Conservation (phyloP, 2,113 vertebrate species). For the Hipposideros armiger region DNA sequence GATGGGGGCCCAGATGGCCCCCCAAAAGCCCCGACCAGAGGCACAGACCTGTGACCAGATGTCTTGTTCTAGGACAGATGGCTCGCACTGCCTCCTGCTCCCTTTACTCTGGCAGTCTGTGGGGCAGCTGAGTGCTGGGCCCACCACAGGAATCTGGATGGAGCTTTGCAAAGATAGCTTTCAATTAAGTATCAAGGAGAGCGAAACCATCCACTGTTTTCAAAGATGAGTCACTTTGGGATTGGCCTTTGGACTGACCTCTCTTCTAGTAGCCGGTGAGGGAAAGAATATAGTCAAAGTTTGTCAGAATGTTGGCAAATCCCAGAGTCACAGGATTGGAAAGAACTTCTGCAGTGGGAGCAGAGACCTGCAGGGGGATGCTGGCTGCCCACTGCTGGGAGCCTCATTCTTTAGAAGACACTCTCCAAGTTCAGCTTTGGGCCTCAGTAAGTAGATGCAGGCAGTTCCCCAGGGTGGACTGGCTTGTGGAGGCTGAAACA, state of each 20-base stretch:
- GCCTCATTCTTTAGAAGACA: neutral
- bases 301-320: slow-evolving; percentile 26
- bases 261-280: slow-evolving; percentile 1
- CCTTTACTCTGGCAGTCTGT: neutral
- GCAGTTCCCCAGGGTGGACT: neutral
- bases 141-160: slow-evolving; percentile 1
- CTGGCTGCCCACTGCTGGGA: neutral
- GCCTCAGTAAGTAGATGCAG: neutral
- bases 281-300: slow-evolving; percentile 6
- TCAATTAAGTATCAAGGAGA: slow-evolving; percentile 22
- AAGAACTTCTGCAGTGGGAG: neutral
- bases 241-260: neutral
- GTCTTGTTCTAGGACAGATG: slow-evolving; percentile 36
- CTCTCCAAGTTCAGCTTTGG: slow-evolving; percentile 15
- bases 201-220: neutral
- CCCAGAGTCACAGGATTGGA: neutral
- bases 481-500: neutral
- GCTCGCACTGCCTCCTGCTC: slow-evolving; percentile 19
- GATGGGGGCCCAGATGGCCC: neutral
- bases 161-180: slow-evolving; percentile 28
- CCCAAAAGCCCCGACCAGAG: neutral
- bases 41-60: slow-evolving; percentile 18
- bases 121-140: neutral
- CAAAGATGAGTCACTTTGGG: slow-evolving; percentile 32
- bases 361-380: neutral